Evolutionary conservation across 2,888 invertebrate species (phyloP).

Genomic region (Celastrina argiolus): DNA sequence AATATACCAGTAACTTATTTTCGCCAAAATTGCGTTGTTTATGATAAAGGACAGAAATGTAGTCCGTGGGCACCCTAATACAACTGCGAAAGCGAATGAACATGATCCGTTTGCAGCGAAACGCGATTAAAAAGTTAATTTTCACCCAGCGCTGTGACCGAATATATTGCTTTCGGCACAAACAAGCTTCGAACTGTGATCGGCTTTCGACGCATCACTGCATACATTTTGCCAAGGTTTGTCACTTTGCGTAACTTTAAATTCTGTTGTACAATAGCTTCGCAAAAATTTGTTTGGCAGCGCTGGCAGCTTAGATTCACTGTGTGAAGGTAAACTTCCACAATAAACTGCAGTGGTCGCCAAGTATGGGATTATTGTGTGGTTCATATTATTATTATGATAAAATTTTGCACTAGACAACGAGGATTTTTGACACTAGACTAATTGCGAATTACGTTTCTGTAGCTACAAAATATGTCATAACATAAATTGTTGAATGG

Average conservation of each 20-base stretch:
- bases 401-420: background rate
- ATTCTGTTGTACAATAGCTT: background rate
- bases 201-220: constrained; percentile 30
- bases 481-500: no score
- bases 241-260: constrained; percentile 19
- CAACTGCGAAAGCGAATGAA: constrained; percentile 27
- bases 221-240: constrained; percentile 22
- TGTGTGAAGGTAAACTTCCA: background rate
- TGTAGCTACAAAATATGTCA: no score
- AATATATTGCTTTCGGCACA: constrained; percentile 31
- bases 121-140: constrained; percentile 56
- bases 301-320: constrained; percentile 3
- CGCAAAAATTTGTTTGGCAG: constrained; percentile 13
- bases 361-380: background rate
- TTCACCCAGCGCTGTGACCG: constrained; percentile 25
- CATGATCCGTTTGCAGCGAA: constrained; percentile 32
- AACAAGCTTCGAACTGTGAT: constrained; percentile 29
- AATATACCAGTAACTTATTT: no score
- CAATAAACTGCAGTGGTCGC: background rate
- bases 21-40: no score
- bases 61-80: no score
- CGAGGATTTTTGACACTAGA: no score
- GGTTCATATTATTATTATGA: background rate
- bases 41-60: no score
- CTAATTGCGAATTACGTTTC: no score